Conservation (phyloP, 2,888 invertebrate genomes). For the Harpalus rubripes region DNA sequence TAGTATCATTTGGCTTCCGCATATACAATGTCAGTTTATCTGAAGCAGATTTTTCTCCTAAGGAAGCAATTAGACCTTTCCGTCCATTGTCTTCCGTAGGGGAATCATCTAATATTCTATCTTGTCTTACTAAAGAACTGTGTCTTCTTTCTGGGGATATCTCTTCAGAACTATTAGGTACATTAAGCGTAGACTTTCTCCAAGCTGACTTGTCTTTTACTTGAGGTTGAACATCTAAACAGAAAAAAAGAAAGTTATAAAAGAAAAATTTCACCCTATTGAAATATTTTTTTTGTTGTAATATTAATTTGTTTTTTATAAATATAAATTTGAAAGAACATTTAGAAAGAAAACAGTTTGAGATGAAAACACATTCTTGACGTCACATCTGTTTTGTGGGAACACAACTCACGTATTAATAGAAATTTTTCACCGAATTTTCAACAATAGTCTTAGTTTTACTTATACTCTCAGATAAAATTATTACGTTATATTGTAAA, state of each 20-base stretch:
- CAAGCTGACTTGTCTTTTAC: conserved; percentile 89
- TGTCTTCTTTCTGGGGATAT: conserved; percentile 82
- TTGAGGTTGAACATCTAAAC: conserved; percentile 84
- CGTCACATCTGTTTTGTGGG: no score
- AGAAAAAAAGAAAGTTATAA: no score
- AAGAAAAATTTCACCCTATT: neutral
- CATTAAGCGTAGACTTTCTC: conserved; percentile 85
- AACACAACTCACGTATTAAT: no score
- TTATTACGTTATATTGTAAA: neutral
- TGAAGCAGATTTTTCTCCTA: conserved; percentile 78
- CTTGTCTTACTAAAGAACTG: conserved; percentile 73
- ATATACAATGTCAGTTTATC: conserved; percentile 82
- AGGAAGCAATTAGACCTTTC: conserved; percentile 79
- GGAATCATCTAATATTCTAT: conserved; percentile 76
- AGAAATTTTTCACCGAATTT: no score
- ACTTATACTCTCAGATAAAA: no score
- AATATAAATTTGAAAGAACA: no score
- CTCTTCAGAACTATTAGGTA: conserved; percentile 82
- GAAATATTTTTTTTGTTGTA: neutral
- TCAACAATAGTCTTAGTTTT: no score
- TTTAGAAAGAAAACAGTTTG: no score
- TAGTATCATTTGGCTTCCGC: conserved; percentile 77
- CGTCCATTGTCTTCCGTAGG: conserved; percentile 77
- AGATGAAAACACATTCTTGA: no score
- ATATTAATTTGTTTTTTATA: neutral